Evolutionary conservation across 2,113 vertebrate genomes (phyloP), one percentile per base, ranked within the genome.

Genomic region (Erythrolamprus reginae): DNA sequence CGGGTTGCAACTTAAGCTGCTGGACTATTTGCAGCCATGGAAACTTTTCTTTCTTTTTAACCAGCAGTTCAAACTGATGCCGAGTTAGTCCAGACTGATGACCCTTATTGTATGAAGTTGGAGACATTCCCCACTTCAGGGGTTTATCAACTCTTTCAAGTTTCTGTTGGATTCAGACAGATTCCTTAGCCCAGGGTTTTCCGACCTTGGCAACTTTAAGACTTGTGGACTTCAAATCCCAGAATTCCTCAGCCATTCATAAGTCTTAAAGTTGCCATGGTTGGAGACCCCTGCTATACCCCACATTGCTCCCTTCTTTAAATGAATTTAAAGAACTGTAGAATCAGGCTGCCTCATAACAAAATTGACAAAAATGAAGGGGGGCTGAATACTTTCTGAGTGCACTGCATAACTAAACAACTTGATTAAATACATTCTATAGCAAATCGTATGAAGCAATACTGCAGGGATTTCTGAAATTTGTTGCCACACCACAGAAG

Each of bases 51-150:
- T 53, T n/a, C 45, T 50, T 52, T 93, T 93, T 93, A 96, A 95
- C 93, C 70, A 95, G 95, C 93, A 88, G 94, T 95, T 88, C 89
- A 94, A 92, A 89, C 42, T 93, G 93, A 94, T 90, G 86, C 88
- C 92, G 90, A 56, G 24, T 92, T 94, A 95, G 94, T 95, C 89
- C 89, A 94, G 93, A 90, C 33, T 93, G 93, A 94, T 91, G 86
- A 87, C 91, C 91, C 93, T 94, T 89, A 92, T 0, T 0, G 77
- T 88, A 93, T 89, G 84, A 90, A 91, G 91, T 86, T 52, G 45
- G 45, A 28, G 24, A 86, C 13, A 52, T 13, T 26, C 42, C n/a
- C n/a, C 12, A n/a, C 38, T 90, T 82, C 84, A 82, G 26, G 45
- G 23, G 24, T 28, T 84, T 84, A 51, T 65, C 33, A 86, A 47